A percentile compares a stretch with the other conserved stretches of the same genome.
phyloP scores from a whole-genome alignment of 1,140 invertebrate genomes.

The Anthonomus grandis region DNA sequence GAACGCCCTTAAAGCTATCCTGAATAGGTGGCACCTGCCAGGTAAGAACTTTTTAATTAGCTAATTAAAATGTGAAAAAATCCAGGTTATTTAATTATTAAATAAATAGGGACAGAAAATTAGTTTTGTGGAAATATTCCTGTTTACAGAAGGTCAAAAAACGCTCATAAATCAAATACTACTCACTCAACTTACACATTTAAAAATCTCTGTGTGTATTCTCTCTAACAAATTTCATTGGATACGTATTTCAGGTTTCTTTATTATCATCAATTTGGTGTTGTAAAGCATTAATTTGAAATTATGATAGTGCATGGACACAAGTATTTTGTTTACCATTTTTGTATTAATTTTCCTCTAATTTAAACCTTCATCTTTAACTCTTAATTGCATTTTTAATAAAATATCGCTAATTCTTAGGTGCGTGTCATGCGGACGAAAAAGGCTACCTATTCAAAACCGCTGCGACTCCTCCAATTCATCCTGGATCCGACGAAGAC shows the following conservation, averaged over 20 bases:
- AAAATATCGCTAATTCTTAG: conserved; percentile 40
- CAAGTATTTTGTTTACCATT: no score
- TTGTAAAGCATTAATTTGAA: not conserved
- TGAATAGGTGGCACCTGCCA: not conserved
- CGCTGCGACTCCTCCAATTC: conserved; percentile 45
- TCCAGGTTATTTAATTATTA: not conserved
- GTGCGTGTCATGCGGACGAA: conserved; percentile 61
- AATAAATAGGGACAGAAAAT: no score
- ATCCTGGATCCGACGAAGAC: conserved; percentile 36
- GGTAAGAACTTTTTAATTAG: conserved; percentile 1
- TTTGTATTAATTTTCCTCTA: not conserved
- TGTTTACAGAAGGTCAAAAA: no score
- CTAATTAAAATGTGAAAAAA: not conserved
- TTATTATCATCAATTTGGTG: not conserved
- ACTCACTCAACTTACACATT: not conserved
- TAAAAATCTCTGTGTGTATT: not conserved
- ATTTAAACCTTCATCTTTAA: not conserved
- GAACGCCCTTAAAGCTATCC: not conserved
- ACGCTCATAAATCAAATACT: no score
- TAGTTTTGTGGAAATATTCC: no score
- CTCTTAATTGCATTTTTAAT: not conserved
- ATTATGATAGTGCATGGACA: no score
- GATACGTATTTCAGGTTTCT: not conserved
- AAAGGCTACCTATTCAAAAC: conserved; percentile 59
- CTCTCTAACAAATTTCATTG: not conserved